Evolutionary conservation across 2,113 vertebrate genomes (phyloP).

Genomic region (Alethe diademata): DNA sequence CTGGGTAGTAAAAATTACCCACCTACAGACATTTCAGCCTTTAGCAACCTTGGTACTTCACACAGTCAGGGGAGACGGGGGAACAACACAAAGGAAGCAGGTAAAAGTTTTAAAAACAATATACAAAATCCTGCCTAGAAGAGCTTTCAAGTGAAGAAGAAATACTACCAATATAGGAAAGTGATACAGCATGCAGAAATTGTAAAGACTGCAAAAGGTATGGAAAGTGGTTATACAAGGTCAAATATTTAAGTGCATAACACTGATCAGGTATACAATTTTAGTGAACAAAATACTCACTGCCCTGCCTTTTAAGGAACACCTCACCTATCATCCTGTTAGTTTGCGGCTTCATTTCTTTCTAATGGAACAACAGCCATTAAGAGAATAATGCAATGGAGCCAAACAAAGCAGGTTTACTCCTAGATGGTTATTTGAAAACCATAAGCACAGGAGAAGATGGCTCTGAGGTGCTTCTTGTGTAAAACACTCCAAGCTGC

Average conservation of each 20-base stretch:
- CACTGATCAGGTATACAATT: not conserved
- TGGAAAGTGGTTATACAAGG: not conserved
- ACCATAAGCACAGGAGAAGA: not conserved
- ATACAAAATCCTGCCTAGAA: not conserved
- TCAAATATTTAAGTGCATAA: not conserved
- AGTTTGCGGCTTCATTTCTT: not conserved
- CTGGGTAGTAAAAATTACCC: not conserved
- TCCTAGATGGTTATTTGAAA: not conserved
- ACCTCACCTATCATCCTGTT: not conserved
- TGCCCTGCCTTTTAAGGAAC: not conserved
- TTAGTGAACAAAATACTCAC: not conserved
- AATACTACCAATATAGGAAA: not conserved
- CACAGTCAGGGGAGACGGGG: not conserved
- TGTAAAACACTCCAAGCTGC: not conserved
- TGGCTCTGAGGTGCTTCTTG: not conserved
- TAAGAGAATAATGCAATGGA: not conserved
- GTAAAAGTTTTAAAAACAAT: not conserved
- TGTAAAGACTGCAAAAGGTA: not conserved
- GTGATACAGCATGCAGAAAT: not conserved
- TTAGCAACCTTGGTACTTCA: not conserved
- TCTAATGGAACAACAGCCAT: not conserved
- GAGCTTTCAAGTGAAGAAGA: not conserved
- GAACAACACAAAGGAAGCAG: not conserved
- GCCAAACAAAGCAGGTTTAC: not conserved
- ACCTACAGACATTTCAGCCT: constrained; percentile 14